Percentiles rank a stretch among this genome's conserved stretches.
Evolutionary conservation across 2,797 vertebrate species (phyloP).

Genomic region (Anas flavirostris): DNA sequence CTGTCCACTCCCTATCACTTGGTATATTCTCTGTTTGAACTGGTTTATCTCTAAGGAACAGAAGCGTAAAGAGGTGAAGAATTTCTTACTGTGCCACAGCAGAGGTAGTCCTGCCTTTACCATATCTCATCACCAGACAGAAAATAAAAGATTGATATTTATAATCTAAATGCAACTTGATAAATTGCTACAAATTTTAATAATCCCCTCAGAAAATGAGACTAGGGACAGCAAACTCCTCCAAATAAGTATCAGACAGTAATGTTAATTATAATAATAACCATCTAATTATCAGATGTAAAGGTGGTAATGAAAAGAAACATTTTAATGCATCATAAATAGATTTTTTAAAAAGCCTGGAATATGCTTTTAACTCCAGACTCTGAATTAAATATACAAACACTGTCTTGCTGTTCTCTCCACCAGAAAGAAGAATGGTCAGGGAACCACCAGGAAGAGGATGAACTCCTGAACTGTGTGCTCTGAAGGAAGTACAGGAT

Average conservation of each 20-base stretch:
- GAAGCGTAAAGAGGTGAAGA: background rate
- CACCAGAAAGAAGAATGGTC: background rate
- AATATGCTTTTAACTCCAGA: background rate
- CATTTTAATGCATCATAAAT: background rate
- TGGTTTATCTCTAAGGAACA: slow-evolving; percentile 3
- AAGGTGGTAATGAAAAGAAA: background rate
- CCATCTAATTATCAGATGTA: background rate
- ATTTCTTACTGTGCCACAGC: background rate
- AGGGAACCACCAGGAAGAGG: background rate
- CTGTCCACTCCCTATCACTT: background rate
- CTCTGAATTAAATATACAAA: background rate
- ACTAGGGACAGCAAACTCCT: background rate
- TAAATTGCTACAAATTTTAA: background rate
- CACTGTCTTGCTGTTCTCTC: background rate
- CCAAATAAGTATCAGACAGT: background rate
- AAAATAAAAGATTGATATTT: background rate
- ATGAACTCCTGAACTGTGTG: background rate
- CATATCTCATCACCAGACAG: background rate
- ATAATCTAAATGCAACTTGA: background rate
- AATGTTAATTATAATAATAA: background rate
- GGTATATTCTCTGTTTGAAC: background rate
- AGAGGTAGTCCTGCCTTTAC: background rate
- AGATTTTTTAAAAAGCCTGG: background rate
- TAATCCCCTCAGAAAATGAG: background rate
- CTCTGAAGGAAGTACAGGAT: background rate